Percentiles rank a stretch among this genome's conserved stretches.
These are phyloP conservation scores for Orthosia cruda DNA, from an alignment of 2,888 invertebrate species.

Conservation along the genomic window DNA sequence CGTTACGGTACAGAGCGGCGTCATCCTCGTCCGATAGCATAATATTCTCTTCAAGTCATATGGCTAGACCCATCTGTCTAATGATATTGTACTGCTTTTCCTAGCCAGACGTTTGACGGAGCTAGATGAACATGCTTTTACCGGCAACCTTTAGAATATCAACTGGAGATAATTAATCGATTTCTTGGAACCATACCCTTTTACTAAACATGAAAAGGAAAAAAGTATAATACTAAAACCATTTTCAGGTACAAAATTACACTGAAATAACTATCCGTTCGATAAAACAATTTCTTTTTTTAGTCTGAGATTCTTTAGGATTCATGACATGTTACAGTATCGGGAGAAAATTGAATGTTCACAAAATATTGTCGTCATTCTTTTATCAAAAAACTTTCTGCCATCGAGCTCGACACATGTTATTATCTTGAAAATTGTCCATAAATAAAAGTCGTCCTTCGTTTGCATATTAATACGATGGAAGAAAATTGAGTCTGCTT, in stretches of 20 bases:
- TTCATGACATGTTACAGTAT: constrained; percentile 30
- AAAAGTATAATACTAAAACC: not conserved
- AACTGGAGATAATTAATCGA: constrained; percentile 11
- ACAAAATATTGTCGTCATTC: constrained; percentile 35
- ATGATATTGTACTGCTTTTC: constrained; percentile 45
- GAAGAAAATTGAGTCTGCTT: constrained; percentile 53
- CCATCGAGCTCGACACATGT: constrained; percentile 45
- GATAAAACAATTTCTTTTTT: constrained; percentile 14
- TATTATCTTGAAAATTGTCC: constrained; percentile 57
- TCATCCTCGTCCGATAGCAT: constrained; percentile 48
- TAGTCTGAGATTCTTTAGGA: constrained; percentile 22
- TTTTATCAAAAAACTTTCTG: constrained; percentile 33
- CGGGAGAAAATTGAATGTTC: constrained; percentile 48
- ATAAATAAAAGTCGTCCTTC: constrained; percentile 61
- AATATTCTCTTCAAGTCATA: constrained; percentile 49
- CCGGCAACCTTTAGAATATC: not conserved
- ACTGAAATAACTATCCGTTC: not conserved
- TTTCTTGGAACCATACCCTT: constrained; percentile 1
- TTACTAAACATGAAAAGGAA: not conserved
- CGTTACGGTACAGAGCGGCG: constrained; percentile 52
- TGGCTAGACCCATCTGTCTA: constrained; percentile 36
- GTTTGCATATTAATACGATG: constrained; percentile 67
- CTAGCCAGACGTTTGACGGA: constrained; percentile 37
- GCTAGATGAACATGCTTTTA: constrained; percentile 17
- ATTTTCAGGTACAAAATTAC: not conserved